Percentiles rank a stretch among this genome's conserved stretches.
phyloP scores from a whole-genome alignment of 1,140 invertebrate genomes.

The Leptopilina boulardi region DNA sequence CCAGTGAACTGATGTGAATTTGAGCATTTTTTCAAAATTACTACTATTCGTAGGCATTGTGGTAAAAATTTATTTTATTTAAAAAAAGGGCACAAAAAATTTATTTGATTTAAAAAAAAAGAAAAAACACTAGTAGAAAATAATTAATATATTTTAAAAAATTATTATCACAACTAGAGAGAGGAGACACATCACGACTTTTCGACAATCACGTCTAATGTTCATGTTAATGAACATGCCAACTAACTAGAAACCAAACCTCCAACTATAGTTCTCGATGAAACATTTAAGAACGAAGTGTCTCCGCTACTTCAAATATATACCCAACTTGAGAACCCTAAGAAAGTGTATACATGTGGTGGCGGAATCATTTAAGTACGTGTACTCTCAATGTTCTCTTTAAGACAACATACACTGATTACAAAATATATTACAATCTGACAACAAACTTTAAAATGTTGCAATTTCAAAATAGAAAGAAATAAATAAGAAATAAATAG shows the following conservation, averaged over 20 bases:
- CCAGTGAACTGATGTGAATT: conserved; percentile 63
- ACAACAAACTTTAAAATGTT: background rate
- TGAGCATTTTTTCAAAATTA: conserved; percentile 68
- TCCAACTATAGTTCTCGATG: conserved; percentile 41
- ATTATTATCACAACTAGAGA: background rate
- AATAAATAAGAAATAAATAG: background rate
- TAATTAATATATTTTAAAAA: background rate
- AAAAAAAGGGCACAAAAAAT: background rate
- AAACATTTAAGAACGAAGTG: conserved; percentile 48
- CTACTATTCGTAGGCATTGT: conserved; percentile 43
- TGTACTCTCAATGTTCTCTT: background rate
- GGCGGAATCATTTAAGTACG: background rate
- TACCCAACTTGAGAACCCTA: conserved; percentile 54
- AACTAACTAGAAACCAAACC: background rate
- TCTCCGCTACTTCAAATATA: conserved; percentile 56
- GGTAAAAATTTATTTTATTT: background rate
- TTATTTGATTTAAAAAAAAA: background rate
- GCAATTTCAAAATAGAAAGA: background rate
- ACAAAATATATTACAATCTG: conserved; percentile 1
- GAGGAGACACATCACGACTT: background rate
- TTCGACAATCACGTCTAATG: background rate
- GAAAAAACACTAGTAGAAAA: background rate
- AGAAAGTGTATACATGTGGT: conserved; percentile 46
- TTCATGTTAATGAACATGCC: conserved; percentile 7
- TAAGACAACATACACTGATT: conserved; percentile 13